phyloP scores from a whole-genome alignment of 2,888 invertebrate genomes.

The Carterocephalus palaemon region DNA sequence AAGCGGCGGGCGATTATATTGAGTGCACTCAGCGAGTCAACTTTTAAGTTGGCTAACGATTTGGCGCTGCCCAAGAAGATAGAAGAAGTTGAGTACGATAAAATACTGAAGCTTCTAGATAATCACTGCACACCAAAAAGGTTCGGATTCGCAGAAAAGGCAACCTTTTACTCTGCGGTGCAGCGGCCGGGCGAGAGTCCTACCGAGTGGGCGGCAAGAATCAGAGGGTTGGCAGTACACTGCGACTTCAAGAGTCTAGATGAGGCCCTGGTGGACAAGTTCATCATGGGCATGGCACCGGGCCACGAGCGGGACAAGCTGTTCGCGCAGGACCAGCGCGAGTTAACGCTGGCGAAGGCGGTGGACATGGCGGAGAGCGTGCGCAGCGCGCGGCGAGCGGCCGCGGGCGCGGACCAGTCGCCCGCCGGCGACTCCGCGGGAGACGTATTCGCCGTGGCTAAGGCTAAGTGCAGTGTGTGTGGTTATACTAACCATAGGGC shows the following conservation, averaged over 20 bases:
- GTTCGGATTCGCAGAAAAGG: conserved; percentile 25
- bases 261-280: conserved; percentile 23
- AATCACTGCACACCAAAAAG: conserved; percentile 28
- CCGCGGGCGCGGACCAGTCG: conserved; percentile 1
- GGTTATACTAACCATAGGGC: conserved; percentile 23
- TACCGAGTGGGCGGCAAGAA: conserved; percentile 18
- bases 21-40: conserved; percentile 25
- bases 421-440: no score
- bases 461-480: conserved; percentile 32
- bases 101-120: conserved; percentile 23
- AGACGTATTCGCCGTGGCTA: no score
- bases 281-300: conserved; percentile 27
- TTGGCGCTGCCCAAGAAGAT: conserved; percentile 28
- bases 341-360: conserved; percentile 19
- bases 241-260: conserved; percentile 19
- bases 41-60: conserved; percentile 28
- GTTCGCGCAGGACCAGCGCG: conserved; percentile 20
- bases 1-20: conserved; percentile 27
- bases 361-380: conserved; percentile 24
- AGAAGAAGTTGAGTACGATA: conserved; percentile 24
- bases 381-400: conserved; percentile 16
- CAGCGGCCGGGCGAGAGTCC: conserved; percentile 16
- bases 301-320: conserved; percentile 20
- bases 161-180: conserved; percentile 15
- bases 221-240: conserved; percentile 15